A percentile compares a stretch with the other conserved stretches of the same genome.
phyloP scores from a whole-genome alignment of 2,113 vertebrate genomes.

The Hirundichthys speculiger region DNA sequence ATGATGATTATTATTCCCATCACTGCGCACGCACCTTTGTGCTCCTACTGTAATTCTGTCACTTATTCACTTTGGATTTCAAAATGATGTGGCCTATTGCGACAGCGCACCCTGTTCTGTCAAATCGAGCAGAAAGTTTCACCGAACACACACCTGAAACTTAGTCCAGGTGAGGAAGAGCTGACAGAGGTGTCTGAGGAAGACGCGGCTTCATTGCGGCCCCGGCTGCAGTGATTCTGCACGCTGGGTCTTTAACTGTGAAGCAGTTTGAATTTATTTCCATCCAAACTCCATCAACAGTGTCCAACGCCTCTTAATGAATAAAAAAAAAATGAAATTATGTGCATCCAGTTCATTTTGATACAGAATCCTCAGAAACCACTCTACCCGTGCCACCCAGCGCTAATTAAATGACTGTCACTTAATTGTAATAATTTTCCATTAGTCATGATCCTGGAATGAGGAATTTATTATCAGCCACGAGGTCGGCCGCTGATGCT shows the following conservation, averaged over 20 bases:
- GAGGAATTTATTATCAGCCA: constrained; percentile 3
- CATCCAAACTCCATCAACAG: background rate
- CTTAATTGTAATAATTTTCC: constrained; percentile 31
- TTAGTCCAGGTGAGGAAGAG: constrained; percentile 3
- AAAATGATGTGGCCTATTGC: constrained; percentile 43
- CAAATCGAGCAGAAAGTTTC: background rate
- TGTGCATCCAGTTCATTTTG: background rate
- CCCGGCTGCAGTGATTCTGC: too few relatives aligned
- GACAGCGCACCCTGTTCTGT: constrained; percentile 7
- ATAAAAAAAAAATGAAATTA: background rate
- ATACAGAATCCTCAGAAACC: background rate
- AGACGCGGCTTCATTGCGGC: background rate
- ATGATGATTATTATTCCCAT: constrained; percentile 58
- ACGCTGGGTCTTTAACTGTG: constrained; percentile 7
- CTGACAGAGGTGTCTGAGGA: background rate
- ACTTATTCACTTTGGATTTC: constrained; percentile 43
- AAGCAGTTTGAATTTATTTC: background rate
- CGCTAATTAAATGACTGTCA: background rate
- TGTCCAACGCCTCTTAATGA: background rate
- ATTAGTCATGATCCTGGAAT: constrained; percentile 1
- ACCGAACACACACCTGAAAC: constrained; percentile 24
- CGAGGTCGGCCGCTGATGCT: background rate
- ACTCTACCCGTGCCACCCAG: background rate
- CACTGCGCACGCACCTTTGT: constrained; percentile 53
- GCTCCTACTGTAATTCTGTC: constrained; percentile 40